These are phyloP conservation scores for Odontamblyopus rebecca DNA, from an alignment of 2,797 vertebrate species.

Conservation along the genomic window DNA sequence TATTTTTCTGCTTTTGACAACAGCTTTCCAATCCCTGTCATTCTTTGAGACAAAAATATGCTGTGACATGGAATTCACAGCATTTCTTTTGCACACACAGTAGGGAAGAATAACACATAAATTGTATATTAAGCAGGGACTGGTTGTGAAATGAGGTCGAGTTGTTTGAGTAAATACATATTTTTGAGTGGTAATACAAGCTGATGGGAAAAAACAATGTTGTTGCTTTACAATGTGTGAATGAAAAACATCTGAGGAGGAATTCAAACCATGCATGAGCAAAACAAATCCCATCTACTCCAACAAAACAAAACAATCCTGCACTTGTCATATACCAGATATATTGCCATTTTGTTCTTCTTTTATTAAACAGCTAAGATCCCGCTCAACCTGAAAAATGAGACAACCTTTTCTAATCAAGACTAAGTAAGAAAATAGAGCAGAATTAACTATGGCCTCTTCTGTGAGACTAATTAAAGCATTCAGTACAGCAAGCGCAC, in stretches of 20 bases:
- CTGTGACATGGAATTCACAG: constrained; percentile 4
- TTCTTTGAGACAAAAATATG: constrained; percentile 8
- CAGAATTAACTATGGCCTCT: constrained; percentile 59
- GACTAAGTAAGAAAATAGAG: constrained; percentile 50
- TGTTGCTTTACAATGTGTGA: constrained; percentile 4
- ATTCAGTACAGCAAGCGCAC: constrained; percentile 42
- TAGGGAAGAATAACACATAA: constrained; percentile 5
- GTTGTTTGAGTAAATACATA: constrained; percentile 13
- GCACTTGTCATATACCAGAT: not conserved
- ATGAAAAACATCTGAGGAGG: constrained; percentile 13
- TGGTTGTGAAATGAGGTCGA: constrained; percentile 7
- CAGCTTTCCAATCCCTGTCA: not conserved
- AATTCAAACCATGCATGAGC: constrained; percentile 3
- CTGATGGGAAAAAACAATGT: constrained; percentile 3
- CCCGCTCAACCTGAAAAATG: constrained; percentile 27
- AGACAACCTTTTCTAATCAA: constrained; percentile 49
- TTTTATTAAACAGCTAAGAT: constrained; percentile 16
- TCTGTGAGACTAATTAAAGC: constrained; percentile 68
- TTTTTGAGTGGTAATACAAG: constrained; percentile 6
- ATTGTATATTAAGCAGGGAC: constrained; percentile 12
- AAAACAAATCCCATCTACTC: constrained; percentile 4
- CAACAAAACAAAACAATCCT: constrained; percentile 5
- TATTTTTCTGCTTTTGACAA: not conserved
- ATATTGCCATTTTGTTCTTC: constrained; percentile 14
- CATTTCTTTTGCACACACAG: constrained; percentile 4